Evolutionary conservation across 2,888 invertebrate species (phyloP), one percentile per base, ranked within the genome.

Genomic region (Himalopsyche japonica): DNA sequence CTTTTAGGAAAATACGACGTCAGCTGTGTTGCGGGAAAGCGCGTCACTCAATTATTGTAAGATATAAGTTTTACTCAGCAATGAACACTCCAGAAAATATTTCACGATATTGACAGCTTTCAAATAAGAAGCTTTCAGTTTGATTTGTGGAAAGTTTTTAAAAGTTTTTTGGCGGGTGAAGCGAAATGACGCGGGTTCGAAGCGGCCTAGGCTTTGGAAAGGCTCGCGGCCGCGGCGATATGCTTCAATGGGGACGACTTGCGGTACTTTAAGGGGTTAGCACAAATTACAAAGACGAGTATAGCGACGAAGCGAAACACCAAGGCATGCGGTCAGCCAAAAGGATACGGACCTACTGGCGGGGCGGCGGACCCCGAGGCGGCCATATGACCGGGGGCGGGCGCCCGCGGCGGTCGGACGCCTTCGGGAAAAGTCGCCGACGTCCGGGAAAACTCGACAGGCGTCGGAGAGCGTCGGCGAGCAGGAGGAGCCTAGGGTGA

Each of bases 261-360:
- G 78, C 24, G 43, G 37, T 20, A 64, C 57, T 57, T 57, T 57
- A 57, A 57, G 57, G 57, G 57, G 81, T 80, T 90, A 91, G 90
- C 83, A 82, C 82, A 89, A 90, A 89, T 91, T 91, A 91, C 91
- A 91, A 91, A 85, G 85, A 85, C 91, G 90, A 91, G 91, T 90
- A 90, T 91, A 91, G 92, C 92, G 90, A 91, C 92, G 91, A 92
- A 92, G 92, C 92, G 90, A 91, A 89, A 92, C 92, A 91, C 92
- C 92, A 92, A 92, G 92, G 92, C 92, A 92, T 92, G 92, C 92
- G 92, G 92, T 92, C 92, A 92, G 92, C 92, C 92, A 92, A 92
- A 92, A 92, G 92, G 92, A 92, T 92, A 91, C 92, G 92, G 92
- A 92, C 92, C 92, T 92, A 92, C 92, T 87, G 87, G 85, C 86